These are phyloP conservation scores for Oligia latruncula DNA, from an alignment of 2,888 invertebrate genomes.

Conservation along the genomic window DNA sequence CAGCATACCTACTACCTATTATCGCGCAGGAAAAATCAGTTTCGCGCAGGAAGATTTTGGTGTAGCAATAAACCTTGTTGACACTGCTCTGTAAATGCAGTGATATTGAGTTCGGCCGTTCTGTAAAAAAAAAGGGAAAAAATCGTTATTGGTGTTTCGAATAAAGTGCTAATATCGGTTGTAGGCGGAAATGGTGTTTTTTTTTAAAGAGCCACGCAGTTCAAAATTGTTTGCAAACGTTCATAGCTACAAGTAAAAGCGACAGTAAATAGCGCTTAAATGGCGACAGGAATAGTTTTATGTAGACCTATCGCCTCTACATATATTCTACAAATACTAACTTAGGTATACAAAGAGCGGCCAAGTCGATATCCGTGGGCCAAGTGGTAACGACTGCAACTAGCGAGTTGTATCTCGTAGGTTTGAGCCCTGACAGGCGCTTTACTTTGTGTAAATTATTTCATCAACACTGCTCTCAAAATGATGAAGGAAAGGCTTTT, in stretches of 20 bases:
- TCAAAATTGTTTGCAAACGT: not conserved
- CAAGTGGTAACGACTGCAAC: too few species aligned
- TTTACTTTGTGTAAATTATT: too few species aligned
- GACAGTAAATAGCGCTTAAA: too few species aligned
- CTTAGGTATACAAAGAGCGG: too few species aligned
- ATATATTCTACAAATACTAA: not conserved
- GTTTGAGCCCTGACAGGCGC: too few species aligned
- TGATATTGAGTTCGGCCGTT: not conserved
- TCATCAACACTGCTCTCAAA: too few species aligned
- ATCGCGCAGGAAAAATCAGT: not conserved
- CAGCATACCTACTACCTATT: too few species aligned
- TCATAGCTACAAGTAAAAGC: not conserved
- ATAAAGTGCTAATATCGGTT: not conserved
- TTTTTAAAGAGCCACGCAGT: not conserved
- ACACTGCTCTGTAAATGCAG: not conserved
- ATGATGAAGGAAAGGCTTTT: too few species aligned
- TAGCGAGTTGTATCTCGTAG: too few species aligned
- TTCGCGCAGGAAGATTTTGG: not conserved
- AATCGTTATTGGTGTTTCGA: not conserved
- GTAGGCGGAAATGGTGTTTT: not conserved
- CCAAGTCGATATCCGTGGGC: too few species aligned
- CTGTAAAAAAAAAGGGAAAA: not conserved
- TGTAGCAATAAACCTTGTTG: not conserved
- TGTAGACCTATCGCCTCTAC: not conserved
- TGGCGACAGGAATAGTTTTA: not conserved